Evolutionary conservation across 2,888 invertebrate genomes (phyloP), one percentile per base, ranked within the genome.

Genomic region (Ectemnius lituratus): DNA sequence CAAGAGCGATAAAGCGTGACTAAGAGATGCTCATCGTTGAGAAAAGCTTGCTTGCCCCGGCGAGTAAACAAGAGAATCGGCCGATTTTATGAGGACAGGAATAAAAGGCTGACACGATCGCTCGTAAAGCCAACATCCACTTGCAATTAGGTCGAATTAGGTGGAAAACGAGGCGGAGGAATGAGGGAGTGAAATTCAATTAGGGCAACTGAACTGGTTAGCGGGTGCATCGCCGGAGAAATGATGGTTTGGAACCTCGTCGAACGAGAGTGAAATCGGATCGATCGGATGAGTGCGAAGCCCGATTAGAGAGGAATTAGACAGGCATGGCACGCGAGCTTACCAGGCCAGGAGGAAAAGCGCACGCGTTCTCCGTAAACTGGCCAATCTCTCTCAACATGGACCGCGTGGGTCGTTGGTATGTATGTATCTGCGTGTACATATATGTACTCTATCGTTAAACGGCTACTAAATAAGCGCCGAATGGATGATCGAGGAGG

Each of bases 121-220:
- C 2, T 23, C 2, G 23, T 23, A 23, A 23, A 23, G 23, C 3
- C 23, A 3, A 23, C 37, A 37, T 37, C 2, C 37, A 74, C 75
- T 73, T 64, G 72, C 76, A 81, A 81, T 81, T 81, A 75, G 81
- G 77, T 76, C 75, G 75, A 74, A 77, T 76, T 77, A 75, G 73
- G 75, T 79, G 66, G 66, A 45, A 76, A 81, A 73, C 62, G 70
- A 70, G 59, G 64, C 47, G 71, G 63, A 37, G 37, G 61, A 72
- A 11, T 16, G 67, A 60, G 73, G 73, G 78, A 74, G 76, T 73
- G 74, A 81, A 81, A 81, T 79, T 76, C 65, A 73, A 79, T 82
- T 82, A 82, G 79, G 72, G 67, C 70, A 67, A 63, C 56, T 69
- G 67, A 74, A 77, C 79, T 71, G 79, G 71, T 70, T 67, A 13